Evolutionary conservation across 2,888 invertebrate genomes (phyloP).

Genomic region (Malacosoma neustria): DNA sequence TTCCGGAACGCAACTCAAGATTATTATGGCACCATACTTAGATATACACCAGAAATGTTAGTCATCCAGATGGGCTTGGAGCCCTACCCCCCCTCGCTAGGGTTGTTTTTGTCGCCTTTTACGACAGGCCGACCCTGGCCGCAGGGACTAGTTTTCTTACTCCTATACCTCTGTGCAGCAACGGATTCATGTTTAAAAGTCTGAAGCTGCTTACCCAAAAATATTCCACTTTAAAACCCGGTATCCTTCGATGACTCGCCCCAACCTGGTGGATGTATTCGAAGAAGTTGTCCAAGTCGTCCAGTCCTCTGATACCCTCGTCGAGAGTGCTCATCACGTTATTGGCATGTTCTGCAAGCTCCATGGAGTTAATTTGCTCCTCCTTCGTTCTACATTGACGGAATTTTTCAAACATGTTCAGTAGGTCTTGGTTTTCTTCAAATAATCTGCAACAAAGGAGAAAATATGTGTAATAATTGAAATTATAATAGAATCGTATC

Average conservation of each 20-base stretch:
- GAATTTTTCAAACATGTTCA: conserved; percentile 88
- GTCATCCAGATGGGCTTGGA: too few relatives aligned
- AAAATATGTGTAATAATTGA: too few relatives aligned
- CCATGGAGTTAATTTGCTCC: conserved; percentile 86
- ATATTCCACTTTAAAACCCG: conserved; percentile 89
- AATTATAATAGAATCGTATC: too few relatives aligned
- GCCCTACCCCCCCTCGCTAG: too few relatives aligned
- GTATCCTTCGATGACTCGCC: conserved; percentile 87
- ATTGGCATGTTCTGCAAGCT: conserved; percentile 89
- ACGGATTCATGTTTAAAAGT: too few relatives aligned
- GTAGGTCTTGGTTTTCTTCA: conserved; percentile 87
- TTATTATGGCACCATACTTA: too few relatives aligned
- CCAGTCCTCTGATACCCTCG: conserved; percentile 90
- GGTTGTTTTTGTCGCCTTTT: too few relatives aligned
- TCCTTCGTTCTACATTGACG: conserved; percentile 85
- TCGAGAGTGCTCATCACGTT: conserved; percentile 93
- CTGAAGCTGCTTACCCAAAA: conserved; percentile 95
- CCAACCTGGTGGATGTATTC: conserved; percentile 88
- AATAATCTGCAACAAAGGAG: conserved; percentile 79
- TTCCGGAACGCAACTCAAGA: too few relatives aligned
- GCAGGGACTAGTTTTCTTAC: too few relatives aligned
- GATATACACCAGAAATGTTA: too few relatives aligned
- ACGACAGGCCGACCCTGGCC: too few relatives aligned
- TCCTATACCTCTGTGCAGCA: too few relatives aligned
- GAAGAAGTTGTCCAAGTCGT: conserved; percentile 89